Conservation (phyloP, 1,140 invertebrate species). For the Latrodectus geometricus region DNA sequence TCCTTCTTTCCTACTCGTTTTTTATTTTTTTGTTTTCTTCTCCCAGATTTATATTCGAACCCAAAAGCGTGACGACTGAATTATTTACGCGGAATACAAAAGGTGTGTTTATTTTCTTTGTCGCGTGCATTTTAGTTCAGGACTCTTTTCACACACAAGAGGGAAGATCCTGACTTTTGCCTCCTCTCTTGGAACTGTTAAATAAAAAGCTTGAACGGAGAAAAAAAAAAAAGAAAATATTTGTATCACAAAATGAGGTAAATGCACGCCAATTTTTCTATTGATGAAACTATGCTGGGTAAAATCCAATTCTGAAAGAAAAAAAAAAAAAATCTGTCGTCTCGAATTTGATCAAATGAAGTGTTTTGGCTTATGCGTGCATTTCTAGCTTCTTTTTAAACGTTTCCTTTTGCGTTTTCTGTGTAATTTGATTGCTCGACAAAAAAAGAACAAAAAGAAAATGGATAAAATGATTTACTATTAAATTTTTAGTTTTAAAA, state of each 20-base stretch:
- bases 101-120: not conserved
- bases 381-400: not conserved
- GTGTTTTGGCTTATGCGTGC: not conserved
- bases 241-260: not conserved
- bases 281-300: not conserved
- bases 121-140: no score
- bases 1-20: not conserved
- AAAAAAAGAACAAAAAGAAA: not conserved
- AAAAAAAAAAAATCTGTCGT: not conserved
- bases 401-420: not conserved
- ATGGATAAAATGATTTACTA: no score
- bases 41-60: not conserved
- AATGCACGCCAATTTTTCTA: not conserved
- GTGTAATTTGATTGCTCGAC: not conserved
- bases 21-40: no score
- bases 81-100: slow-evolving; percentile 1
- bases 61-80: not conserved
- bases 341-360: not conserved
- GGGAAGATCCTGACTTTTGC: no score
- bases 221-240: no score
- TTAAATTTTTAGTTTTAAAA: no score
- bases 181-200: no score
- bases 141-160: no score
- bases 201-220: no score
- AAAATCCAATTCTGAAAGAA: not conserved